A percentile compares a stretch with the other conserved stretches of the same genome.
Conservation (phyloP, 2,888 invertebrate genomes). For the Calliphora vomitoria region DNA sequence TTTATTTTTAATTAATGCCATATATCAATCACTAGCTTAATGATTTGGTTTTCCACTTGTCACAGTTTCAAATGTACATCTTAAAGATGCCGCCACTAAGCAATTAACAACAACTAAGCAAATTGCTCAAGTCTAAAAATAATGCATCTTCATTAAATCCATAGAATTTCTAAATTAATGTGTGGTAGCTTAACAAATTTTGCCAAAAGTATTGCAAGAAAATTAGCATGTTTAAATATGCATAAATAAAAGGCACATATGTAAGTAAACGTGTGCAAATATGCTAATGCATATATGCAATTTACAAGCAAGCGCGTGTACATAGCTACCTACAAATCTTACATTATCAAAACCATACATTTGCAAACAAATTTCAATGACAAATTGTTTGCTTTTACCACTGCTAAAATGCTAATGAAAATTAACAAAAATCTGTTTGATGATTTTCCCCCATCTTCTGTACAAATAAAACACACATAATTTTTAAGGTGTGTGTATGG, state of each 20-base stretch:
- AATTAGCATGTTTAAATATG: not conserved
- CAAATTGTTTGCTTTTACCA: slow-evolving; percentile 46
- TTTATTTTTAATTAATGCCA: too few species aligned
- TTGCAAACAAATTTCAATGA: slow-evolving; percentile 39
- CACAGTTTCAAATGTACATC: too few species aligned
- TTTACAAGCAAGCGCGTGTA: not conserved
- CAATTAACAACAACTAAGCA: slow-evolving; percentile 8
- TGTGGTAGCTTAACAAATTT: not conserved
- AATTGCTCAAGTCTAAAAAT: not conserved
- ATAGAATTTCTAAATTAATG: not conserved
- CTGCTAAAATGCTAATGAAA: slow-evolving; percentile 20
- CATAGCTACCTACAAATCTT: not conserved
- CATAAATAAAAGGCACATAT: not conserved
- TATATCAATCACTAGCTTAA: too few species aligned
- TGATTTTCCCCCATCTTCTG: not conserved
- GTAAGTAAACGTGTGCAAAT: not conserved
- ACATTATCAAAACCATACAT: not conserved
- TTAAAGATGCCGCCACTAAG: not conserved
- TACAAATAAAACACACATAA: not conserved
- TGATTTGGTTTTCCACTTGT: too few species aligned
- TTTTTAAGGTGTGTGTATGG: slow-evolving; percentile 11
- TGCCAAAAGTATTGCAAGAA: not conserved
- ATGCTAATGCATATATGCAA: not conserved
- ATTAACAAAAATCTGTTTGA: slow-evolving; percentile 26
- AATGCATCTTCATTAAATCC: slow-evolving; percentile 4